A percentile compares a stretch with the other conserved stretches of the same genome.
Evolutionary conservation across 2,113 vertebrate species (phyloP).

Genomic region (Rhinolophus ferrumequinum): DNA sequence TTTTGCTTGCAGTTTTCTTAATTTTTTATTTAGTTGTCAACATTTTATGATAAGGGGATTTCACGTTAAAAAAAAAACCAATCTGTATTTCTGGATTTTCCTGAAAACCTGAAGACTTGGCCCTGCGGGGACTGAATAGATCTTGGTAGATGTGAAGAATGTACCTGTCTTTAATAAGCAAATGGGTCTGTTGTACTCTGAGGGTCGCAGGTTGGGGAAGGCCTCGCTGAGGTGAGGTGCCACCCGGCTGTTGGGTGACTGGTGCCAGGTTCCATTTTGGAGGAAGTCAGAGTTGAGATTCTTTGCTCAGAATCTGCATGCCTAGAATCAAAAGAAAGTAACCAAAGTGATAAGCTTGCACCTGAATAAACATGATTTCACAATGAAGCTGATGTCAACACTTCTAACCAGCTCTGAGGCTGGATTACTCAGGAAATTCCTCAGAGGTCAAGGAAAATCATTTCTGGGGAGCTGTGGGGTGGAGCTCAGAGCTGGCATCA

Average conservation of each 20-base stretch:
- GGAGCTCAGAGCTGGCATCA: fast-evolving
- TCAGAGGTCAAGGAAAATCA: not conserved
- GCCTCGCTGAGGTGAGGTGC: not conserved
- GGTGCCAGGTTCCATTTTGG: too few relatives aligned
- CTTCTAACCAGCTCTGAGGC: not conserved
- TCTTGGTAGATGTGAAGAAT: not conserved
- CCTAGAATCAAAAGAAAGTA: not conserved
- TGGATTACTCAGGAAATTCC: not conserved
- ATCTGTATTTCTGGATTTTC: not conserved
- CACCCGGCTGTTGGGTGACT: not conserved
- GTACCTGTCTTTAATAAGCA: not conserved
- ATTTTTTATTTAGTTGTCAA: not conserved
- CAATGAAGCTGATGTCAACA: not conserved
- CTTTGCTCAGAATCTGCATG: not conserved
- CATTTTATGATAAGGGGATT: not conserved
- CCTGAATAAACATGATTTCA: slow-evolving; percentile 37
- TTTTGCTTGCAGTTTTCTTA: not conserved
- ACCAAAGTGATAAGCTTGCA: not conserved
- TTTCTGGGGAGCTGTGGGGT: not conserved
- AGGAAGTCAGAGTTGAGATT: not conserved
- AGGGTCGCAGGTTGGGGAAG: not conserved
- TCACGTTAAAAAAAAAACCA: not conserved
- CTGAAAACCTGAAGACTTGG: not conserved
- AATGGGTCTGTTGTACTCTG: fast-evolving
- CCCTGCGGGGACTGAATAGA: too few relatives aligned